Percentiles rank a stretch among this genome's conserved stretches.
Evolutionary conservation across 2,113 vertebrate species (phyloP).

Genomic region (Tragulus kanchil): DNA sequence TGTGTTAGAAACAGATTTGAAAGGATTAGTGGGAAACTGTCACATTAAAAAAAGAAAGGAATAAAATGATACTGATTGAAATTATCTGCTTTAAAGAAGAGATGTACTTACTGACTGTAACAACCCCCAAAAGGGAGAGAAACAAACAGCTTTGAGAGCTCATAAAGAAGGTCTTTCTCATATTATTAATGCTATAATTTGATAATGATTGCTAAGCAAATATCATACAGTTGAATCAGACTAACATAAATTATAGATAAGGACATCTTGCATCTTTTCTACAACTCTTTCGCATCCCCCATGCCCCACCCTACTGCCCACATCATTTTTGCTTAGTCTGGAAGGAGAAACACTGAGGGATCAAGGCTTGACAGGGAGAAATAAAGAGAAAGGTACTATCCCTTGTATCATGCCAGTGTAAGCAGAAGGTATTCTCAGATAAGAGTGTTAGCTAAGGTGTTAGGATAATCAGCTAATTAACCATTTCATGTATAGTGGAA

Average conservation of each 20-base stretch:
- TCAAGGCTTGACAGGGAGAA: slow-evolving; percentile 45
- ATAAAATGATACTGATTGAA: not conserved
- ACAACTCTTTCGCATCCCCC: not conserved
- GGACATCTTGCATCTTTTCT: not conserved
- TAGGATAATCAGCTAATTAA: slow-evolving; percentile 73
- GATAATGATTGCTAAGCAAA: not conserved
- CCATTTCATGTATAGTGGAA: not conserved
- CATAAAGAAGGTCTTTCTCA: not conserved
- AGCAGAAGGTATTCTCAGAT: slow-evolving; percentile 75
- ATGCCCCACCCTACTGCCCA: not conserved
- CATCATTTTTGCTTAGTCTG: slow-evolving; percentile 29
- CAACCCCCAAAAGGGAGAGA: not conserved
- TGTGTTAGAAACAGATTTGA: not conserved
- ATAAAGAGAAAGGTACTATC: not conserved
- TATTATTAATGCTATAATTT: not conserved
- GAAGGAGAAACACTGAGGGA: slow-evolving; percentile 41
- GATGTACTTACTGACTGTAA: not conserved
- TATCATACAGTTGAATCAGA: not conserved
- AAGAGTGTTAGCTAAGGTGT: slow-evolving; percentile 73
- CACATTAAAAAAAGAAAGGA: not conserved
- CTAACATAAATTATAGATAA: not conserved
- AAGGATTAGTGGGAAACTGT: not conserved
- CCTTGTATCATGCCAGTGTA: slow-evolving; percentile 47
- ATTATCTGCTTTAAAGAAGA: not conserved
- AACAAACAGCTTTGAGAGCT: not conserved